Conservation (phyloP, 1,140 invertebrate species). For the Zaprionus ghesquierei region DNA sequence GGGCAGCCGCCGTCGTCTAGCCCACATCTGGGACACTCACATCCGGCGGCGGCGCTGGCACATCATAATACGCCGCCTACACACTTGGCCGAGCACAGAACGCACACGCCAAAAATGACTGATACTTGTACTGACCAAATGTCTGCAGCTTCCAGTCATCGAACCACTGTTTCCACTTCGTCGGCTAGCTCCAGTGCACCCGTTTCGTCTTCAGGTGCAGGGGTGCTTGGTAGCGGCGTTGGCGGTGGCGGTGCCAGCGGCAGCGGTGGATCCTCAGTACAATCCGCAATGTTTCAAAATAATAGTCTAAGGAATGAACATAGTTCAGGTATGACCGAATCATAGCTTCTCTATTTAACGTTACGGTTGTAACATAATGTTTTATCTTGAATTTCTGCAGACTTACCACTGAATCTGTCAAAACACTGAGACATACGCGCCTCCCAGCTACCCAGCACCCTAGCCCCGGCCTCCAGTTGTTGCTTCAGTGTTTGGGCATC, state of each 20-base stretch:
- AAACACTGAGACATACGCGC: slow-evolving; percentile 72
- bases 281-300: slow-evolving; percentile 75
- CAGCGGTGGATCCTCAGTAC: slow-evolving; percentile 56
- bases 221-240: slow-evolving; percentile 7
- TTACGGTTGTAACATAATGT: too few relatives aligned
- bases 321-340: slow-evolving; percentile 67
- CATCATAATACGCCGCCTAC: slow-evolving; percentile 51
- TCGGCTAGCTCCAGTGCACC: slow-evolving; percentile 60
- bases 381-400: slow-evolving; percentile 42
- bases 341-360: too few relatives aligned
- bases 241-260: slow-evolving; percentile 20
- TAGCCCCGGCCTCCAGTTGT: slow-evolving; percentile 49
- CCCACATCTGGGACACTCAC: slow-evolving; percentile 50
- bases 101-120: slow-evolving; percentile 74
- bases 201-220: slow-evolving; percentile 46
- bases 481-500: slow-evolving; percentile 64
- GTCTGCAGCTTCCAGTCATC: slow-evolving; percentile 74
- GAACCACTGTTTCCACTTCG: slow-evolving; percentile 64
- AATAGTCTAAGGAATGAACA: slow-evolving; percentile 81
- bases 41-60: slow-evolving; percentile 46
- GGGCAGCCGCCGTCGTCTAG: slow-evolving; percentile 52
- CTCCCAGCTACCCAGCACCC: slow-evolving; percentile 13
- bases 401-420: slow-evolving; percentile 82
- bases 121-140: slow-evolving; percentile 72
- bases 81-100: slow-evolving; percentile 56